Evolutionary conservation across 2,113 vertebrate genomes (phyloP).

Genomic region (Ciconia stormi): DNA sequence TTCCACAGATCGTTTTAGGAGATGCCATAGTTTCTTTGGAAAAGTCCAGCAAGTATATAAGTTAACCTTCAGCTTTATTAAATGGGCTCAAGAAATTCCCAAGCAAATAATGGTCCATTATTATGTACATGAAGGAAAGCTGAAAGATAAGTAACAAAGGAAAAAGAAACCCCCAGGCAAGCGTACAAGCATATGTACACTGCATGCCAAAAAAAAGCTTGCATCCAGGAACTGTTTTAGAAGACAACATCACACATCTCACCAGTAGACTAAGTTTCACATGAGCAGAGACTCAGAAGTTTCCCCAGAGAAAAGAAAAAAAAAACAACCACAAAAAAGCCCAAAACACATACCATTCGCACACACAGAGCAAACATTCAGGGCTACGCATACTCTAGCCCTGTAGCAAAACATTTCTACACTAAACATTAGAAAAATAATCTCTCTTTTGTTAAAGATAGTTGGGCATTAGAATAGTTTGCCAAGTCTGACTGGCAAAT

Average conservation of each 20-base stretch:
- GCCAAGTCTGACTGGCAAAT: not conserved
- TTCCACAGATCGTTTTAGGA: not conserved
- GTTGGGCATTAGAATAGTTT: not conserved
- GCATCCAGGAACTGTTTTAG: not conserved
- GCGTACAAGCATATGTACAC: rapidly evolving
- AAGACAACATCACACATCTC: not conserved
- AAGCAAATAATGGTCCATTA: not conserved
- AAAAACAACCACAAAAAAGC: not conserved
- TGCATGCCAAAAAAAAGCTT: not conserved
- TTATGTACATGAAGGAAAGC: not conserved
- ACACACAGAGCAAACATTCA: not conserved
- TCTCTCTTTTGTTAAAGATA: not conserved
- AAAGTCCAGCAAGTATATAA: not conserved
- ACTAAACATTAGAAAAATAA: not conserved
- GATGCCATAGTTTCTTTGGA: not conserved
- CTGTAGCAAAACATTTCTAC: not conserved
- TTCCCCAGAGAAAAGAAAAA: not conserved
- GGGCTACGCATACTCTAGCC: not conserved
- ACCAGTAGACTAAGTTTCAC: not conserved
- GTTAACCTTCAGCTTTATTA: not conserved
- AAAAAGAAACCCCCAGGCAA: not conserved
- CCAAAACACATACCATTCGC: not conserved
- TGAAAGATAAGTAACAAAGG: not conserved
- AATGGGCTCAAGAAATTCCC: not conserved
- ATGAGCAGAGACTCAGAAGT: not conserved